phyloP scores from a whole-genome alignment of 2,797 vertebrate species.

The Nyctibius grandis region DNA sequence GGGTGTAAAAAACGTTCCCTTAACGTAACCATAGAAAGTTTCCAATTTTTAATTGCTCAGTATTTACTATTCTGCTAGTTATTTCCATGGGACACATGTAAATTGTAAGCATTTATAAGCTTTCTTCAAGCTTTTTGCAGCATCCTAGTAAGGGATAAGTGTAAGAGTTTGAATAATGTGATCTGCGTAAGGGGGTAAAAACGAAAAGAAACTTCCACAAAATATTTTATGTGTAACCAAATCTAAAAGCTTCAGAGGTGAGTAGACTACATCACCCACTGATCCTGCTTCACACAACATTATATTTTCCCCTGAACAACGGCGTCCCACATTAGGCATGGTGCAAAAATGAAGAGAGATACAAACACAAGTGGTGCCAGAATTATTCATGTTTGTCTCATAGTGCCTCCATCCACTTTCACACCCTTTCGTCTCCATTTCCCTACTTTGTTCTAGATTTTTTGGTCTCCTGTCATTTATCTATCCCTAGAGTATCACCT shows the following conservation, averaged over 20 bases:
- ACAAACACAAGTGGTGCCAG: neutral
- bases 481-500: neutral
- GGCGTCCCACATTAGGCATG: neutral
- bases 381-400: neutral
- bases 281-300: neutral
- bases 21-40: constrained; percentile 52
- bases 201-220: neutral
- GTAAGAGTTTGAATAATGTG: neutral
- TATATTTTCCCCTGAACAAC: neutral
- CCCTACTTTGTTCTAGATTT: neutral
- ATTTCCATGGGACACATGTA: constrained; percentile 31
- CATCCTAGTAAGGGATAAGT: neutral
- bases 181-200: neutral
- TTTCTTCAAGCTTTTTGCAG: neutral
- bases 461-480: neutral
- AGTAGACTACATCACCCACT: neutral
- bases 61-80: constrained; percentile 24
- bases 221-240: neutral
- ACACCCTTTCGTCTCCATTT: neutral
- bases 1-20: constrained; percentile 35
- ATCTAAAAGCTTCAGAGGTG: neutral
- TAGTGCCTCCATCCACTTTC: neutral
- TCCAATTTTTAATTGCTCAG: constrained; percentile 32
- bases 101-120: neutral
- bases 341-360: neutral